These are phyloP conservation scores for Brevimyrus niger DNA, from an alignment of 2,113 vertebrate genomes.

Conservation along the genomic window DNA sequence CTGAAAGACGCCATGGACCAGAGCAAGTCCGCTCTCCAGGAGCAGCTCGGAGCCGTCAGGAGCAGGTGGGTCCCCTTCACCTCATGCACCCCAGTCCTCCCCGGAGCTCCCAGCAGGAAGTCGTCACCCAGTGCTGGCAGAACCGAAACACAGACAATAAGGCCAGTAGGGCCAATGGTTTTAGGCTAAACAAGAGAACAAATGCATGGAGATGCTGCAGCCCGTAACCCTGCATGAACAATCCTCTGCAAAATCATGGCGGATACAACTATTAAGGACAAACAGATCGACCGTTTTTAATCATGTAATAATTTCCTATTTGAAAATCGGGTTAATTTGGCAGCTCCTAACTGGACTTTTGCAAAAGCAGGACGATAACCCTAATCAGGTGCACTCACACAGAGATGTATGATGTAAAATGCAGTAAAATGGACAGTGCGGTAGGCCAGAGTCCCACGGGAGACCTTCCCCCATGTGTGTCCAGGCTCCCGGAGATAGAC, in stretches of 20 bases:
- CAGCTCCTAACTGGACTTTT: background rate
- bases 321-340: background rate
- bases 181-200: background rate
- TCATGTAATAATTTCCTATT: background rate
- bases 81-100: background rate
- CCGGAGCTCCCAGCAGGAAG: background rate
- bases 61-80: constrained; percentile 61
- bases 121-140: background rate
- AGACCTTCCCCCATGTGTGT: background rate
- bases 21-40: constrained; percentile 74
- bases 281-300: background rate
- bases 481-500: constrained; percentile 85
- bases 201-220: background rate
- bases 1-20: constrained; percentile 78
- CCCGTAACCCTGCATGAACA: background rate
- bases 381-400: background rate
- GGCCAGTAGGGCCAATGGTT: background rate
- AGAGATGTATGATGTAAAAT: background rate
- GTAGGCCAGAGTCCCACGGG: background rate
- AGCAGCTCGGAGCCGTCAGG: constrained; percentile 70
- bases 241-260: background rate
- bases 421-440: background rate
- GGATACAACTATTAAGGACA: background rate
- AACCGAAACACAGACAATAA: background rate
- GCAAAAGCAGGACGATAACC: background rate